Evolutionary conservation across 2,888 invertebrate genomes (phyloP).

Genomic region (Pristionchus japonicus): DNA sequence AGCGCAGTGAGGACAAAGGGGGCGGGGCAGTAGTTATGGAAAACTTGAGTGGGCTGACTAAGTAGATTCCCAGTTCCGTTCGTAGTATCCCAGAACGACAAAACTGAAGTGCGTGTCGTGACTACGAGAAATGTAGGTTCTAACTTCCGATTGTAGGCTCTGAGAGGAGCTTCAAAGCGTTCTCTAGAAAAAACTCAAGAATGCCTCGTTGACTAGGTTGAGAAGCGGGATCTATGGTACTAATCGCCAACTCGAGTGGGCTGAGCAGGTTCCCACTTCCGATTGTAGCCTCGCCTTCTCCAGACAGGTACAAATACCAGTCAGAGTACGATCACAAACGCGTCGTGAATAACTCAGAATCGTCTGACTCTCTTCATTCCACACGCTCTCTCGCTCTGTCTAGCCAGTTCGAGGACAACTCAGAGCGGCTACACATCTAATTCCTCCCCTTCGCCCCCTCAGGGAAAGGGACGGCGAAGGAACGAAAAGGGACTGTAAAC

Average conservation of each 20-base stretch:
- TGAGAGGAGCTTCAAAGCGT: no score
- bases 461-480: not conserved
- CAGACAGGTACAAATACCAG: not conserved
- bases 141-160: no score
- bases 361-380: no score
- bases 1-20: not conserved
- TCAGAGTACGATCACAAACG: not conserved
- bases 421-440: conserved; percentile 6
- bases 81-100: no score
- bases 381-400: no score
- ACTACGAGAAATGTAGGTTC: not conserved
- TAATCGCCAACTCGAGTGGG: not conserved
- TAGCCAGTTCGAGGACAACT: not conserved
- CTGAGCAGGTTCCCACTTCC: not conserved
- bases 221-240: not conserved
- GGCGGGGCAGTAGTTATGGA: no score
- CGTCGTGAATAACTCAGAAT: no score
- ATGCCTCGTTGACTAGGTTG: no score
- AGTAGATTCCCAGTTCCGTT: no score
- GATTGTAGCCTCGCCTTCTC: not conserved
- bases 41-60: no score
- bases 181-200: no score
- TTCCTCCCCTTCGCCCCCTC: conserved; percentile 32
- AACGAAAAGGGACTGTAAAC: not conserved
- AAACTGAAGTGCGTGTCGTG: no score